A percentile compares a stretch with the other conserved stretches of the same genome.
phyloP scores from a whole-genome alignment of 1,140 invertebrate genomes.

The Chironomus striatipennis region DNA sequence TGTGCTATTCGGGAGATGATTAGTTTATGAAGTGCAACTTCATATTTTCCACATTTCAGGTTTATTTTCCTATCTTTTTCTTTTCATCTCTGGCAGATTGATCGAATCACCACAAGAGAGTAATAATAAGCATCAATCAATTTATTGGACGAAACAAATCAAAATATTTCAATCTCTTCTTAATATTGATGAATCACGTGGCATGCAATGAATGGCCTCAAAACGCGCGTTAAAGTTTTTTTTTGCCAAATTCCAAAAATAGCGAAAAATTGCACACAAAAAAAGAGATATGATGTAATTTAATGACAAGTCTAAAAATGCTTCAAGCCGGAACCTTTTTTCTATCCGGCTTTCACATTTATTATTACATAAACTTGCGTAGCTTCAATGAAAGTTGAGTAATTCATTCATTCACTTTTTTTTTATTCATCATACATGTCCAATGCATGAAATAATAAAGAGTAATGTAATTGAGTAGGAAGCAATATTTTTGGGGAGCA shows the following conservation, averaged over 20 bases:
- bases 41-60: too few relatives aligned
- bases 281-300: neutral
- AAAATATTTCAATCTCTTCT: neutral
- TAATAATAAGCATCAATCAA: too few relatives aligned
- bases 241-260: neutral
- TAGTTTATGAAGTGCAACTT: too few relatives aligned
- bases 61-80: too few relatives aligned
- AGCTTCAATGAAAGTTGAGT: neutral
- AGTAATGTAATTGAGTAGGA: too few relatives aligned
- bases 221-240: neutral
- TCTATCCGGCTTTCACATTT: conserved; percentile 12
- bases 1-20: too few relatives aligned
- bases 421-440: neutral
- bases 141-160: too few relatives aligned
- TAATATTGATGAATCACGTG: neutral
- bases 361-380: neutral
- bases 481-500: too few relatives aligned
- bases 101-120: too few relatives aligned
- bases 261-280: neutral
- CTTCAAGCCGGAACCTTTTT: conserved; percentile 3
- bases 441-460: too few relatives aligned
- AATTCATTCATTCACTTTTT: neutral
- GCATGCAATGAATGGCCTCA: neutral
- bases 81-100: too few relatives aligned
- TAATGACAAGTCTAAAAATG: conserved; percentile 5